Percentiles rank a stretch among this genome's conserved stretches.
Conservation (phyloP, 2,888 invertebrate species). For the Litoditis marina region DNA sequence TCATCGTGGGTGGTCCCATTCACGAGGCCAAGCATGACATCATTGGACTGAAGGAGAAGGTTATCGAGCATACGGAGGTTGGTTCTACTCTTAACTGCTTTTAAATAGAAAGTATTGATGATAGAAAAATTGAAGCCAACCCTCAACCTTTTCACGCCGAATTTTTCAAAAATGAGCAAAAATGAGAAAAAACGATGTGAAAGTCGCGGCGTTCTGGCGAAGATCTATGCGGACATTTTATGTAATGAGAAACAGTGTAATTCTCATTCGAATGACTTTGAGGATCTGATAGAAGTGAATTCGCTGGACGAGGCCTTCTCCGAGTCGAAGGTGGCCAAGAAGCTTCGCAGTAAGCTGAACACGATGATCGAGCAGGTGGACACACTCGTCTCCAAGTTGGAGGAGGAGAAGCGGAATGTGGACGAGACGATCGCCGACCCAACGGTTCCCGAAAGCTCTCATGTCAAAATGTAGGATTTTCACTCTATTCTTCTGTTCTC, state of each 20-base stretch:
- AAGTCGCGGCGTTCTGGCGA: no score
- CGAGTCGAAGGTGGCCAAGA: slow-evolving; percentile 51
- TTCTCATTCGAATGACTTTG: slow-evolving; percentile 3
- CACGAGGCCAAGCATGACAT: slow-evolving; percentile 54
- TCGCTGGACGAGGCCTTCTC: slow-evolving; percentile 48
- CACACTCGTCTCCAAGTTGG: slow-evolving; percentile 45
- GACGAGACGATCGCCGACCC: slow-evolving; percentile 45
- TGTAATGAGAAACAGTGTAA: no score
- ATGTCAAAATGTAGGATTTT: slow-evolving; percentile 27
- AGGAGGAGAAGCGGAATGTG: slow-evolving; percentile 43
- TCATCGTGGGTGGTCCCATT: slow-evolving; percentile 45
- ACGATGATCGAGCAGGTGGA: slow-evolving; percentile 55
- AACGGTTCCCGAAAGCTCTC: slow-evolving; percentile 29
- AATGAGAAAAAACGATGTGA: no score
- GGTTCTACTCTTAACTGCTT: not conserved
- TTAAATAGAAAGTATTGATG: not conserved
- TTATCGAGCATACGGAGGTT: slow-evolving; percentile 56
- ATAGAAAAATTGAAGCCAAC: not conserved
- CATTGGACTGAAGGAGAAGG: slow-evolving; percentile 53
- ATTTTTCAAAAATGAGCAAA: no score
- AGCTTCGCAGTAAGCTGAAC: slow-evolving; percentile 47
- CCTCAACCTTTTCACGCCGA: no score
- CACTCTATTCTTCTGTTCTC: no score
- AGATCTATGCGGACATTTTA: no score
- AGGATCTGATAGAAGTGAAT: slow-evolving; percentile 51